Evolutionary conservation across 2,888 invertebrate genomes (phyloP).

Genomic region (Odontocerum albicorne): DNA sequence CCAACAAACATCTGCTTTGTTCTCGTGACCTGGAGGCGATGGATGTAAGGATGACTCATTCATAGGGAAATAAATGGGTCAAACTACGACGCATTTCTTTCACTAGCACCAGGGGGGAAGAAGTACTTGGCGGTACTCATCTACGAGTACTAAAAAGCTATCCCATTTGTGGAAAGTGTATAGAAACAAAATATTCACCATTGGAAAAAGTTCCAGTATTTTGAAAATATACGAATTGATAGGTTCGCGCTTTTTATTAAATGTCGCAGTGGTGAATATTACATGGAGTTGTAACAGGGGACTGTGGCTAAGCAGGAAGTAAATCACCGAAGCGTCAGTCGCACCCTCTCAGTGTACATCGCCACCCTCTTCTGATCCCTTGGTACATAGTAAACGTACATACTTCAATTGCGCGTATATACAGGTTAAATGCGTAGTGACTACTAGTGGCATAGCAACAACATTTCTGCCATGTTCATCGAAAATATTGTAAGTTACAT

Average conservation of each 20-base stretch:
- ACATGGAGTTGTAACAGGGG: not conserved
- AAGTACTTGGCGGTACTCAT: constrained; percentile 10
- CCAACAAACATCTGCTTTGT: constrained; percentile 28
- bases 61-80: constrained; percentile 34
- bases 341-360: constrained; percentile 12
- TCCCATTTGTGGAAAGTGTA: not conserved
- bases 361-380: constrained; percentile 26
- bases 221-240: too few relatives aligned
- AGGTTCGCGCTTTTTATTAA: too few relatives aligned
- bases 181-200: not conserved
- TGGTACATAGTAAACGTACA: constrained; percentile 20
- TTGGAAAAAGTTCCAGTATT: not conserved
- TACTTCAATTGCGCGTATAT: constrained; percentile 19
- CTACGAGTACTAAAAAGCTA: not conserved
- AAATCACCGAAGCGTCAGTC: constrained; percentile 24
- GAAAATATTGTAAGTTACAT: too few relatives aligned
- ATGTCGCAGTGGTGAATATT: too few relatives aligned
- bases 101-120: constrained; percentile 24
- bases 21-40: constrained; percentile 30
- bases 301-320: constrained; percentile 18
- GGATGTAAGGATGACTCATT: constrained; percentile 29
- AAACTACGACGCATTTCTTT: constrained; percentile 35
- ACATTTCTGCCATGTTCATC: constrained; percentile 6
- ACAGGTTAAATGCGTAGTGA: constrained; percentile 15
- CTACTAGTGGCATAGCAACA: constrained; percentile 10